Percentiles rank a stretch among this genome's conserved stretches.
phyloP scores from a whole-genome alignment of 2,888 invertebrate species.

The Pyralis farinalis region DNA sequence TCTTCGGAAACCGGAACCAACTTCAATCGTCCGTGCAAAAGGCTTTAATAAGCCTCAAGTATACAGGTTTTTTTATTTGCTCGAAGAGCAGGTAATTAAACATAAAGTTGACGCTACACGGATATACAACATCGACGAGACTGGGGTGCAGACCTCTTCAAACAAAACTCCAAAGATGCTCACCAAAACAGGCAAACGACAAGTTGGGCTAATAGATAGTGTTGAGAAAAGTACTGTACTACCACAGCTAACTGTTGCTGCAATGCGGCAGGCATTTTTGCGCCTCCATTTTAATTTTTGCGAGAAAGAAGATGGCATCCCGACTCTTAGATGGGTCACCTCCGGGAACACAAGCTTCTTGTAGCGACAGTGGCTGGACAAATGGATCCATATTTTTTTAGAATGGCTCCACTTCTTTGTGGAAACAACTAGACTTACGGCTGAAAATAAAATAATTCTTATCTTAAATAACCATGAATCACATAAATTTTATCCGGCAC shows the following conservation, averaged over 20 bases:
- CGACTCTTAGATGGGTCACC: slow-evolving; percentile 31
- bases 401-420: slow-evolving; percentile 29
- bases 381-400: slow-evolving; percentile 26
- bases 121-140: slow-evolving; percentile 19
- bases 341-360: slow-evolving; percentile 25
- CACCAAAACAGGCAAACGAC: slow-evolving; percentile 25
- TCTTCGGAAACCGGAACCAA: slow-evolving; percentile 20
- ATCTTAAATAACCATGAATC: slow-evolving; percentile 16
- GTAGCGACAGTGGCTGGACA: slow-evolving; percentile 28
- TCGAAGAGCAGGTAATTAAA: too few species aligned
- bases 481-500: slow-evolving; percentile 1
- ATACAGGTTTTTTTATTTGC: slow-evolving; percentile 15
- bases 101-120: too few species aligned
- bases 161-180: slow-evolving; percentile 25
- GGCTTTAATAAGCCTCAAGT: slow-evolving; percentile 19
- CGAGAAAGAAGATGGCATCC: slow-evolving; percentile 30
- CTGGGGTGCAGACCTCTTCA: slow-evolving; percentile 20
- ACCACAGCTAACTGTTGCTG: too few species aligned
- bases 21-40: slow-evolving; percentile 16
- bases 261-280: slow-evolving; percentile 17
- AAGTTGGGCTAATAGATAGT: slow-evolving; percentile 24
- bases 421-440: slow-evolving; percentile 25
- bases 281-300: slow-evolving; percentile 39
- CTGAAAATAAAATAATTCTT: slow-evolving; percentile 27
- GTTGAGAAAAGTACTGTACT: too few species aligned